A percentile compares a stretch with the other conserved stretches of the same genome.
These are phyloP conservation scores for Chromoteleia sp. DNA, from an alignment of 2,888 invertebrate genomes.

Conservation along the genomic window DNA sequence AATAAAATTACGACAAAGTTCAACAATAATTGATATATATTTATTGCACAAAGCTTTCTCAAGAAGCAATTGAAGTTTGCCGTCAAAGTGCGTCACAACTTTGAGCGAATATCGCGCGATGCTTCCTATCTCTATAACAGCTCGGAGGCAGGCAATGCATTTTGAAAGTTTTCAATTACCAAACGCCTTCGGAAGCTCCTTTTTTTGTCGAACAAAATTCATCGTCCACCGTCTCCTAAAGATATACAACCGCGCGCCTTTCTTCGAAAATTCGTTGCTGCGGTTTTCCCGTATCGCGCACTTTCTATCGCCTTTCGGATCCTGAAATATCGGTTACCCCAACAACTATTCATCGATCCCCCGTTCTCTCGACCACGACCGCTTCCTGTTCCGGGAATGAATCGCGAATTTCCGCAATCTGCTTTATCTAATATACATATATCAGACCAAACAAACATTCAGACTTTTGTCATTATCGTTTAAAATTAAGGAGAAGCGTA, in stretches of 20 bases:
- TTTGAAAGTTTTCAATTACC: constrained; percentile 62
- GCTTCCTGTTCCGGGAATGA: constrained; percentile 42
- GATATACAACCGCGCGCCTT: constrained; percentile 45
- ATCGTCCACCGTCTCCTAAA: constrained; percentile 42
- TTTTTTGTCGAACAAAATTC: constrained; percentile 47
- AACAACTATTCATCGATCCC: constrained; percentile 41
- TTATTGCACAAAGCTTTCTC: constrained; percentile 42
- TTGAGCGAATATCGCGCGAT: constrained; percentile 45
- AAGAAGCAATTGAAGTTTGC: constrained; percentile 52
- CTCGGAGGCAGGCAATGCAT: constrained; percentile 56
- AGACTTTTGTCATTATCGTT: constrained; percentile 10
- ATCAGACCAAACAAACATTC: constrained; percentile 21
- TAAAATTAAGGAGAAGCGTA: constrained; percentile 2
- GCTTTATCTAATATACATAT: constrained; percentile 48
- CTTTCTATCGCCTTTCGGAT: constrained; percentile 40
- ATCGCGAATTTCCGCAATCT: constrained; percentile 55
- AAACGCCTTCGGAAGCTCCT: constrained; percentile 44
- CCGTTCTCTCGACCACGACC: constrained; percentile 12
- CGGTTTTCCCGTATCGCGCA: constrained; percentile 46
- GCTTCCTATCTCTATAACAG: constrained; percentile 51
- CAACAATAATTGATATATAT: constrained; percentile 40
- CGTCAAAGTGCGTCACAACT: constrained; percentile 54
- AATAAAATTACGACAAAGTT: constrained; percentile 6
- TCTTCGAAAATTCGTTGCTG: constrained; percentile 54
- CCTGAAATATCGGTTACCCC: constrained; percentile 44